Evolutionary conservation across 2,888 invertebrate species (phyloP).

Genomic region (Eudasyphora cyanicolor): DNA sequence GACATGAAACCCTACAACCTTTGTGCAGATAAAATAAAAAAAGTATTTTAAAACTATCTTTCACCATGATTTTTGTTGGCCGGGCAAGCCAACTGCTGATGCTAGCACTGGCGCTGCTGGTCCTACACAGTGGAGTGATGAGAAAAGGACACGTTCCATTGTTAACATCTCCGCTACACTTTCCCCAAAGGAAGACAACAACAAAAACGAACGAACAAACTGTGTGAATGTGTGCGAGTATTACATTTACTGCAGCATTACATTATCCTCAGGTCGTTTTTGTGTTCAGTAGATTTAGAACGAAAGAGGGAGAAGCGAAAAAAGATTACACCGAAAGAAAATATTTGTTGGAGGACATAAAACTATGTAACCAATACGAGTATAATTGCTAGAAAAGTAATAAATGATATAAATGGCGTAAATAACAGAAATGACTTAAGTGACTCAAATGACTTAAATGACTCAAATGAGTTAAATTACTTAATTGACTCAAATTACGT

Average conservation of each 20-base stretch:
- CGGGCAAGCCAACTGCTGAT: neutral
- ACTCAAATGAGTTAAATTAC: too few species aligned
- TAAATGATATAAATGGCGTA: too few species aligned
- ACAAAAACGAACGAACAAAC: neutral
- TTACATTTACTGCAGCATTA: slow-evolving; percentile 51
- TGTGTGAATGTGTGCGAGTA: neutral
- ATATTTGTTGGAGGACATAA: neutral
- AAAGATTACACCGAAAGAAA: neutral
- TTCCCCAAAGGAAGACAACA: slow-evolving; percentile 18
- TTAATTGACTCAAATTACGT: too few species aligned
- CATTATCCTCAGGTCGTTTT: neutral
- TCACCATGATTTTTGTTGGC: slow-evolving; percentile 38
- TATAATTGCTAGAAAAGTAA: too few species aligned
- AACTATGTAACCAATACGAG: too few species aligned
- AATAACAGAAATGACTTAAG: too few species aligned
- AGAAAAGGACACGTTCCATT: slow-evolving; percentile 45
- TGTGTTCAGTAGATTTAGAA: neutral
- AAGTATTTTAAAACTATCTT: slow-evolving; percentile 43
- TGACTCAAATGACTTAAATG: too few species aligned
- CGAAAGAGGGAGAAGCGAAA: too few species aligned
- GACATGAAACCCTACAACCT: neutral
- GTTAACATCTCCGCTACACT: slow-evolving; percentile 47
- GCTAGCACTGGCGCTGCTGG: neutral
- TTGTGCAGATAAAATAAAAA: neutral
- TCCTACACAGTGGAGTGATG: neutral